phyloP scores from a whole-genome alignment of 2,888 invertebrate genomes.

The Marronus borbonicus region DNA sequence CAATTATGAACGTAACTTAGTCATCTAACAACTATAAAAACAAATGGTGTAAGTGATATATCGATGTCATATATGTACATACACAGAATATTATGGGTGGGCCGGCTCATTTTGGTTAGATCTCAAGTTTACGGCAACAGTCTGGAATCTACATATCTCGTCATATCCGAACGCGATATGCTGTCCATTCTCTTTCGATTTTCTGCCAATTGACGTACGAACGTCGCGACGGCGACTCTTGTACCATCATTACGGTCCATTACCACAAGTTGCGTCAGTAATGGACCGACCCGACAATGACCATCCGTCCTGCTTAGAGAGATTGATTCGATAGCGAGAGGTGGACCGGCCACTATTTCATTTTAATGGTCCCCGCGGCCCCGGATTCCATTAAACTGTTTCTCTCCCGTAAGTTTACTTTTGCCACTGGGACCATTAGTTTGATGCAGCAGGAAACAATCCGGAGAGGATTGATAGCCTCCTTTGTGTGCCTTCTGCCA shows the following conservation, averaged over 20 bases:
- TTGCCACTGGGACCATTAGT: slow-evolving; percentile 72
- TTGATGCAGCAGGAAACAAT: slow-evolving; percentile 72
- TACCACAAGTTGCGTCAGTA: slow-evolving; percentile 62
- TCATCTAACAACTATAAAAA: too few species aligned
- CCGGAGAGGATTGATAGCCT: slow-evolving; percentile 70
- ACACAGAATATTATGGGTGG: too few species aligned
- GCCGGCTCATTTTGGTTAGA: too few species aligned
- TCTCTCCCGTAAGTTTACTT: slow-evolving; percentile 71
- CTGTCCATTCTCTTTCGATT: slow-evolving; percentile 37
- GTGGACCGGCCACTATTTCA: slow-evolving; percentile 71
- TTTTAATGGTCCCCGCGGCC: slow-evolving; percentile 74
- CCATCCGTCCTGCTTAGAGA: slow-evolving; percentile 68
- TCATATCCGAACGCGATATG: slow-evolving; percentile 2
- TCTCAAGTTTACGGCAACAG: too few species aligned
- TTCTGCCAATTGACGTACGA: slow-evolving; percentile 44
- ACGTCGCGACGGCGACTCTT: slow-evolving; percentile 51
- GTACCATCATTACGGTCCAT: slow-evolving; percentile 66
- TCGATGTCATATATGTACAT: neutral
- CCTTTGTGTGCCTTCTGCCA: slow-evolving; percentile 67
- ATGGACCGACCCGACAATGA: slow-evolving; percentile 64
- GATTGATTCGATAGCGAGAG: slow-evolving; percentile 65
- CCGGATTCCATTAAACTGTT: slow-evolving; percentile 75
- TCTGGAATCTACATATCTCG: neutral
- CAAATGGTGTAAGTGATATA: neutral
- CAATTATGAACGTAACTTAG: too few species aligned